phyloP scores from a whole-genome alignment of 2,113 vertebrate genomes.

The Elanus axillaris region DNA sequence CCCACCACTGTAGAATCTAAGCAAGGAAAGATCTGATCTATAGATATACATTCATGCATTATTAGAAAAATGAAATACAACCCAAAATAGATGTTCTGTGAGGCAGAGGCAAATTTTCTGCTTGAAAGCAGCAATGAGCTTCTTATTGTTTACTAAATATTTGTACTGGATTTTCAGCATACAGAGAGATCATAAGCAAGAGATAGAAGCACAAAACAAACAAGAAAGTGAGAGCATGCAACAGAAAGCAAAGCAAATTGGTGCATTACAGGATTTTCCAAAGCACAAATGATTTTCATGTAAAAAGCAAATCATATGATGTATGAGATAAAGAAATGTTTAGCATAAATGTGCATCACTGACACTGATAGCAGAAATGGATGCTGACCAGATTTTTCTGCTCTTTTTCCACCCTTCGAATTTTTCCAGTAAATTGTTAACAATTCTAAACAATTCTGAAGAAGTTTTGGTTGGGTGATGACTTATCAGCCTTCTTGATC shows the following conservation, averaged over 20 bases:
- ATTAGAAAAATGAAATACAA: constrained; percentile 29
- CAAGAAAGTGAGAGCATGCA: constrained; percentile 12
- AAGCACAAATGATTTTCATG: constrained; percentile 34
- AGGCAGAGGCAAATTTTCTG: constrained; percentile 23
- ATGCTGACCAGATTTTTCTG: constrained; percentile 10
- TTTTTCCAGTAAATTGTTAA: not conserved
- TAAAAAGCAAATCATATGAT: constrained; percentile 39
- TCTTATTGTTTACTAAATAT: constrained; percentile 53
- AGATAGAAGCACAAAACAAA: constrained; percentile 49
- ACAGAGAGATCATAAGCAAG: constrained; percentile 40
- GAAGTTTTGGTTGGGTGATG: not conserved
- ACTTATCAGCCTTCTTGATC: not conserved
- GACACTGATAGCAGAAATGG: constrained; percentile 4
- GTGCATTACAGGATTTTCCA: constrained; percentile 47
- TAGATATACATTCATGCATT: constrained; percentile 9
- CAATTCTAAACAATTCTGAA: not conserved
- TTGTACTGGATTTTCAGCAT: constrained; percentile 45
- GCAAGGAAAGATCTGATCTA: not conserved
- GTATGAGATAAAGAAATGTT: constrained; percentile 44
- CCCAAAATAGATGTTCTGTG: not conserved
- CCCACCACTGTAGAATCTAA: not conserved
- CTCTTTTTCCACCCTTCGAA: not conserved
- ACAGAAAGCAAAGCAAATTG: constrained; percentile 50
- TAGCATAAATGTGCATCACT: constrained; percentile 36
- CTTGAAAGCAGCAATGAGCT: constrained; percentile 34